A percentile compares a stretch with the other conserved stretches of the same genome.
phyloP scores from a whole-genome alignment of 2,797 vertebrate species.

The Tokudaia muenninki region DNA sequence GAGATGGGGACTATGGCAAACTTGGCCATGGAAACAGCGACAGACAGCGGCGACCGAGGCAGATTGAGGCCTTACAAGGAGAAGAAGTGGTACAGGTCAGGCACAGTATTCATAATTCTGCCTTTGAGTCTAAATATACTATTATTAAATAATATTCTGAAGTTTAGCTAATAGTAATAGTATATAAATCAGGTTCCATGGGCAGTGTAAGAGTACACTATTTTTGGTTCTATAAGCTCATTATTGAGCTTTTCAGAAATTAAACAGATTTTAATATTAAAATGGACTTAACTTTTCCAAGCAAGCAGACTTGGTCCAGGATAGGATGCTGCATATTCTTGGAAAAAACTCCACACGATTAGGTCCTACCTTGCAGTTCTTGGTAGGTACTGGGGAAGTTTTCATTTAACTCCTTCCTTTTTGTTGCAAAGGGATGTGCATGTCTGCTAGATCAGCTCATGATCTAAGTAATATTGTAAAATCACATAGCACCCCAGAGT shows the following conservation, averaged over 20 bases:
- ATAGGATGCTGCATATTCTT: background rate
- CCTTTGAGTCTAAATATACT: background rate
- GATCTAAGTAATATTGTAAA: conserved; percentile 39
- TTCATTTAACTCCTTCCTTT: conserved; percentile 22
- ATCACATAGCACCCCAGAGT: background rate
- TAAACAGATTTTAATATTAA: conserved; percentile 52
- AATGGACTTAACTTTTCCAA: conserved; percentile 35
- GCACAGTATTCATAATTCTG: background rate
- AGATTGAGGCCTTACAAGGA: conserved; percentile 92
- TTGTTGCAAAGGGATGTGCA: conserved; percentile 18
- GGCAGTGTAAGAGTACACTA: background rate
- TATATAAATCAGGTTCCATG: background rate
- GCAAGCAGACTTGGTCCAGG: background rate
- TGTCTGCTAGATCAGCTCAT: conserved; percentile 9
- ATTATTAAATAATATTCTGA: conserved; percentile 32
- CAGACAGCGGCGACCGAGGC: conserved; percentile 91
- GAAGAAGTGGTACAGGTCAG: conserved; percentile 92
- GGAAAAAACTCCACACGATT: background rate
- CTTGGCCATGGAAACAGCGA: conserved; percentile 92
- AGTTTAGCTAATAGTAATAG: background rate
- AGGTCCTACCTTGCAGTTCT: background rate
- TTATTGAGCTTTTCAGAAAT: conserved; percentile 59
- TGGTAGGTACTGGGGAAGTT: conserved; percentile 34
- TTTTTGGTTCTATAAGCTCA: conserved; percentile 11
- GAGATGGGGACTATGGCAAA: conserved; percentile 93